These are phyloP conservation scores for Aporrectodea caliginosa DNA, from an alignment of 1,140 invertebrate genomes.

Conservation along the genomic window DNA sequence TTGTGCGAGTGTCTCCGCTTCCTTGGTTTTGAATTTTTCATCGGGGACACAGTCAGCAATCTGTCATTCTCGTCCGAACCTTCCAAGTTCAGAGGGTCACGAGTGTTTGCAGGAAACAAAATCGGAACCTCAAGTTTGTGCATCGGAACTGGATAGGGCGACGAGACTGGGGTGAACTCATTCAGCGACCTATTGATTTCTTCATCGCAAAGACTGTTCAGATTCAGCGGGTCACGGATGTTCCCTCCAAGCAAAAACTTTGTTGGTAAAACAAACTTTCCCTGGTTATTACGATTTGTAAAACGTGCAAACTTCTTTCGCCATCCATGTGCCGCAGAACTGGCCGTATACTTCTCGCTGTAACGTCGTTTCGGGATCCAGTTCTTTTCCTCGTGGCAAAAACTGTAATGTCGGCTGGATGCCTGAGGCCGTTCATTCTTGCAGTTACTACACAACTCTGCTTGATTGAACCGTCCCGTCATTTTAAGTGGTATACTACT, in stretches of 20 bases:
- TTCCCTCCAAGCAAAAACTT: slow-evolving; percentile 71
- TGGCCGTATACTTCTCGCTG: neutral
- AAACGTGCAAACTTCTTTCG: neutral
- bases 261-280: neutral
- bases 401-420: neutral
- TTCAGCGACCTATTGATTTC: slow-evolving; percentile 74
- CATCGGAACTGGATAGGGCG: slow-evolving; percentile 79
- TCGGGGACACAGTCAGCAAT: slow-evolving; percentile 58
- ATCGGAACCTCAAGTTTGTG: slow-evolving; percentile 77
- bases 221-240: slow-evolving; percentile 88
- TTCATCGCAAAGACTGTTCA: slow-evolving; percentile 82
- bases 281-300: neutral
- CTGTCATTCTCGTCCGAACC: slow-evolving; percentile 58
- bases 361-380: neutral
- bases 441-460: neutral
- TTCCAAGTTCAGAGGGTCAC: slow-evolving; percentile 82
- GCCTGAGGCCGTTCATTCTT: neutral
- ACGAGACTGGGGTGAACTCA: slow-evolving; percentile 79
- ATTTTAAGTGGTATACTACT: neutral
- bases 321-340: neutral
- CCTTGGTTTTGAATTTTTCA: slow-evolving; percentile 54
- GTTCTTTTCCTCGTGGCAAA: neutral
- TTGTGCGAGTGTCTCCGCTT: slow-evolving; percentile 61
- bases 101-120: slow-evolving; percentile 72
- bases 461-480: neutral